Evolutionary conservation across 2,888 invertebrate genomes (phyloP).

Genomic region (Apodemia duryi): DNA sequence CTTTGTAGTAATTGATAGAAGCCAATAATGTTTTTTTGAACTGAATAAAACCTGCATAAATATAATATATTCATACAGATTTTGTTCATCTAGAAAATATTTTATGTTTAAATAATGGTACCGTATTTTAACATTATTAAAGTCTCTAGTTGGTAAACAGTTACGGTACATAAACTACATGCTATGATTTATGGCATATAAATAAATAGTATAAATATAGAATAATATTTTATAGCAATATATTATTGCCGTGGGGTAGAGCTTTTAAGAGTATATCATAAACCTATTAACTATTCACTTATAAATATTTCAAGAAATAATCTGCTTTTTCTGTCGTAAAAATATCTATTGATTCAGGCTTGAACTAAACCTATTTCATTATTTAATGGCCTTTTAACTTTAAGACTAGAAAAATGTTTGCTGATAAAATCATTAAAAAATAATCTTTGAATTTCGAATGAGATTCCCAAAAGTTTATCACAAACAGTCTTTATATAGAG

Average conservation of each 20-base stretch:
- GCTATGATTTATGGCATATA: background rate
- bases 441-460: conserved; percentile 13
- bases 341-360: conserved; percentile 2
- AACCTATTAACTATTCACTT: conserved; percentile 1
- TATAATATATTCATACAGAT: too few species aligned
- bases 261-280: background rate
- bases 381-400: conserved; percentile 11
- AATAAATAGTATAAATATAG: background rate
- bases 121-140: too few species aligned
- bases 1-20: too few species aligned
- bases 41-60: too few species aligned
- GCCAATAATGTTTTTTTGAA: too few species aligned
- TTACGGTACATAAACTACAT: too few species aligned
- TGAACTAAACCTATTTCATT: conserved; percentile 7
- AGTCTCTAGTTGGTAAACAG: too few species aligned
- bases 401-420: conserved; percentile 12
- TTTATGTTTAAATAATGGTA: too few species aligned
- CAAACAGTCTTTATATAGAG: conserved; percentile 14
- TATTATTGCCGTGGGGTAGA: background rate
- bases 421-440: conserved; percentile 9
- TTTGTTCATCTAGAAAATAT: too few species aligned
- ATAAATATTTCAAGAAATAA: conserved; percentile 13
- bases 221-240: background rate
- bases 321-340: conserved; percentile 1
- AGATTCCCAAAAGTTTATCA: conserved; percentile 15